phyloP scores from a whole-genome alignment of 2,113 vertebrate genomes.

The Lagenorhynchus albirostris region DNA sequence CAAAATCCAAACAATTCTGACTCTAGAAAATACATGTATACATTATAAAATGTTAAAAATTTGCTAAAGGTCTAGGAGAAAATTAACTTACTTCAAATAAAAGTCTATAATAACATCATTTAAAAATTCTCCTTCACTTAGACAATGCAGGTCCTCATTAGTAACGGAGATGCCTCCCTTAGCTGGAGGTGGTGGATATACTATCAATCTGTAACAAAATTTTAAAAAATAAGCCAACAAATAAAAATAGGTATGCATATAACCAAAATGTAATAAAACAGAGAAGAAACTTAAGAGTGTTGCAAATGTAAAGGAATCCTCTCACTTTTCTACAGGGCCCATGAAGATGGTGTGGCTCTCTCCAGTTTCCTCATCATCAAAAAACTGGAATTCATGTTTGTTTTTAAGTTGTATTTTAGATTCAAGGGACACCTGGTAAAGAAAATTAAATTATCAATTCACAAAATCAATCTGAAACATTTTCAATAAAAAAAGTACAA shows the following conservation, averaged over 20 bases:
- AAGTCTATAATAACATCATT: constrained; percentile 99
- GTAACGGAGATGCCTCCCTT: constrained; percentile 98
- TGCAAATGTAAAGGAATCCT: constrained; percentile 39
- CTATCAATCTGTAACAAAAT: constrained; percentile 88
- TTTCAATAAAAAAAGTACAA: constrained; percentile 14
- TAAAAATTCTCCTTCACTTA: constrained; percentile 97
- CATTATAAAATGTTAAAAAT: not conserved
- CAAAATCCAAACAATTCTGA: not conserved
- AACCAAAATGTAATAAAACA: not conserved
- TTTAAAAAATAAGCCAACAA: constrained; percentile 58
- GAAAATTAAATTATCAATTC: constrained; percentile 63
- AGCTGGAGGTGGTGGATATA: constrained; percentile 96
- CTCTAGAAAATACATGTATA: constrained; percentile 26
- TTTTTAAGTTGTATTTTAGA: constrained; percentile 84
- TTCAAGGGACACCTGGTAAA: constrained; percentile 80
- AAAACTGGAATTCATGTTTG: constrained; percentile 83
- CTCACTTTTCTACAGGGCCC: constrained; percentile 96
- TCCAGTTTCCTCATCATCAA: constrained; percentile 90
- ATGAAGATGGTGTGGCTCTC: constrained; percentile 94
- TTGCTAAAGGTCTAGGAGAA: constrained; percentile 38
- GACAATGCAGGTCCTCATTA: constrained; percentile 98
- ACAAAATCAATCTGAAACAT: constrained; percentile 16
- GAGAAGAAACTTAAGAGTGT: not conserved
- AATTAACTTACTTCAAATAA: constrained; percentile 96
- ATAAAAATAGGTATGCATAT: not conserved